Evolutionary conservation across 2,797 vertebrate species (phyloP).

Genomic region (Taeniopygia guttata): DNA sequence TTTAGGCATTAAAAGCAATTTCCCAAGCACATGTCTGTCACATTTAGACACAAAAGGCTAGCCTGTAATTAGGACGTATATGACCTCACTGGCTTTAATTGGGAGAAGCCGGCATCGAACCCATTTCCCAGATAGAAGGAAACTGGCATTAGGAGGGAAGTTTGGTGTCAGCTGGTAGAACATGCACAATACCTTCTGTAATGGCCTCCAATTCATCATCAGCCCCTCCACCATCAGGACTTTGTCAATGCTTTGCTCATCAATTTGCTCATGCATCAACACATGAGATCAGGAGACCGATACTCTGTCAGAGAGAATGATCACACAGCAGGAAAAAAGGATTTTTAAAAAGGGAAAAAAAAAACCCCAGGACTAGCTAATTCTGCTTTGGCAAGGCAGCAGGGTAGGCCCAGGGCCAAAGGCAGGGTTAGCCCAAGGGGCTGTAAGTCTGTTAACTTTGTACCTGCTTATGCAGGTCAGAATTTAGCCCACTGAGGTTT

Average conservation of each 20-base stretch:
- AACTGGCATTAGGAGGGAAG: slow-evolving; percentile 46
- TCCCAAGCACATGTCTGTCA: slow-evolving; percentile 63
- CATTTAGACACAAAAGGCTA: slow-evolving; percentile 65
- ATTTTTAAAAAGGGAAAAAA: neutral
- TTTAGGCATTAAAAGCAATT: slow-evolving; percentile 58
- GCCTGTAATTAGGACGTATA: slow-evolving; percentile 63
- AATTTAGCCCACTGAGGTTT: neutral
- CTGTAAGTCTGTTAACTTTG: neutral
- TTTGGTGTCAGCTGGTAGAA: slow-evolving; percentile 59
- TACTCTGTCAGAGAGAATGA: slow-evolving; percentile 25
- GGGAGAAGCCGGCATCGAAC: slow-evolving; percentile 55
- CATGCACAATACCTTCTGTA: slow-evolving; percentile 24
- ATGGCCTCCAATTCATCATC: slow-evolving; percentile 52
- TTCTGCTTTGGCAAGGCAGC: slow-evolving; percentile 8
- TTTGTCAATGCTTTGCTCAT: slow-evolving; percentile 64
- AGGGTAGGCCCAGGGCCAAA: neutral
- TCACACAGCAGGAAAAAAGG: neutral
- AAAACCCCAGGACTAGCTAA: neutral
- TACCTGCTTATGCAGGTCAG: neutral
- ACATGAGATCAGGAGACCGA: slow-evolving; percentile 6
- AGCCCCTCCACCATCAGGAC: slow-evolving; percentile 26
- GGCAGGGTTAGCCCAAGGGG: neutral
- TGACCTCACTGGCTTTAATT: slow-evolving; percentile 68
- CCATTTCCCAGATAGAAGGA: slow-evolving; percentile 52
- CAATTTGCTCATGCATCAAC: slow-evolving; percentile 47